Percentiles rank a stretch among this genome's conserved stretches.
Conservation (phyloP, 2,888 invertebrate species). For the Perizoma flavofasciatum region DNA sequence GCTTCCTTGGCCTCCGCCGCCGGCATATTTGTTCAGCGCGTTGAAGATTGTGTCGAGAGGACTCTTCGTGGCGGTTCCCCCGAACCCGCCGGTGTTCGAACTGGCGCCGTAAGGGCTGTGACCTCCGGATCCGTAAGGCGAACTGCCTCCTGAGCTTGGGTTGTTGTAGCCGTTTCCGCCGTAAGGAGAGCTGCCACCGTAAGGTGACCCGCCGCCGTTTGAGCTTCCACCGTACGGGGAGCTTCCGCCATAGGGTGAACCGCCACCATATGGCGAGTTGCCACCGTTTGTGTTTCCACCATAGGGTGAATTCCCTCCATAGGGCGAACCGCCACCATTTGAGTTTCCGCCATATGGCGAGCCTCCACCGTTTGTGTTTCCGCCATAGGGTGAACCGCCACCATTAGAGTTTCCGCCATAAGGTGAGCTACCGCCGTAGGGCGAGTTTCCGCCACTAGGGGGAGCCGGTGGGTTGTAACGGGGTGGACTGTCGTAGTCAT, state of each 20-base stretch:
- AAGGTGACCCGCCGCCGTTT: constrained; percentile 50
- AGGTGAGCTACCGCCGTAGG: constrained; percentile 39
- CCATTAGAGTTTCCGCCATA: constrained; percentile 41
- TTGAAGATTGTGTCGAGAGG: constrained; percentile 60
- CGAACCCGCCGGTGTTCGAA: constrained; percentile 41
- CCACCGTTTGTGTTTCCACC: constrained; percentile 47
- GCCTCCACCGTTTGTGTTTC: constrained; percentile 36
- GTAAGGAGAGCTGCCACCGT: constrained; percentile 43
- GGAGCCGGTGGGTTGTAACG: constrained; percentile 76
- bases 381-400: constrained; percentile 34
- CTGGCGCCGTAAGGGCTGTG: constrained; percentile 33
- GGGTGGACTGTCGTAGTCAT: constrained; percentile 64
- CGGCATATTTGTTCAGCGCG: constrained; percentile 60
- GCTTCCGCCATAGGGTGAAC: constrained; percentile 34
- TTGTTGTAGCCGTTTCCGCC: constrained; percentile 38
- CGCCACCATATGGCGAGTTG: constrained; percentile 38
- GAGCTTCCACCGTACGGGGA: constrained; percentile 50
- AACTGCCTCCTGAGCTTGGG: constrained; percentile 41
- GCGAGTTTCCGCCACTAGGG: constrained; percentile 47
- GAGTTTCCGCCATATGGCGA: constrained; percentile 38
- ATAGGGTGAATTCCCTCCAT: constrained; percentile 51
- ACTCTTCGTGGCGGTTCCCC: constrained; percentile 48
- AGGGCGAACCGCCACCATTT: constrained; percentile 50
- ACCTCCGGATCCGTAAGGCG: constrained; percentile 38
- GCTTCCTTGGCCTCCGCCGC: constrained; percentile 44